A percentile compares a stretch with the other conserved stretches of the same genome.
Conservation (phyloP, 1,140 invertebrate genomes). For the Coptotermes formosanus region DNA sequence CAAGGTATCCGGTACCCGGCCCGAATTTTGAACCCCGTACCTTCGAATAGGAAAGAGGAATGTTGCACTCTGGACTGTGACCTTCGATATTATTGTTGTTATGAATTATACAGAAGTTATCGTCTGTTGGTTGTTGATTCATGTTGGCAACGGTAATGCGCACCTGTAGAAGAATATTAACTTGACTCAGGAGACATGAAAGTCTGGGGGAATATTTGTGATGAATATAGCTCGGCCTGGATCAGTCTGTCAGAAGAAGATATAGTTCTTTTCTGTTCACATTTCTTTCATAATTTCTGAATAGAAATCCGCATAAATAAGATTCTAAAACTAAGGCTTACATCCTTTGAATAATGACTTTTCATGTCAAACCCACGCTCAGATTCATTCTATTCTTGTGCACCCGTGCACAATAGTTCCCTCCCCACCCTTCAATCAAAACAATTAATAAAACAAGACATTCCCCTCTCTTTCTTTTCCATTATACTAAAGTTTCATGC, state of each 20-base stretch:
- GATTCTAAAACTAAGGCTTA: background rate
- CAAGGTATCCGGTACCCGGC: too few species aligned
- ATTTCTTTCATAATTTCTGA: background rate
- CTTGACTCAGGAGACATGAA: too few species aligned
- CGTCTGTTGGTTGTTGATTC: too few species aligned
- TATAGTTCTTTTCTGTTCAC: background rate
- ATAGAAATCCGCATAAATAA: background rate
- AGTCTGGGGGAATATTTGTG: too few species aligned
- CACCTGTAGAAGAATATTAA: too few species aligned
- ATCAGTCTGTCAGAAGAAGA: background rate
- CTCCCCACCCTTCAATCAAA: background rate
- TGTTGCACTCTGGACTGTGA: too few species aligned
- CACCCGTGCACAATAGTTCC: background rate
- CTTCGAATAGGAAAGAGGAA: too few species aligned
- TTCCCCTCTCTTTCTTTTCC: background rate
- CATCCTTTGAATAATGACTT: background rate
- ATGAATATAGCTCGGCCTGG: too few species aligned
- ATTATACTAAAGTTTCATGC: background rate
- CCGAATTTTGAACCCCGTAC: too few species aligned
- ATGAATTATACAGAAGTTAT: too few species aligned
- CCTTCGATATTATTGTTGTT: too few species aligned
- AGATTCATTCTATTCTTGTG: background rate
- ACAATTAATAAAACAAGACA: constrained; percentile 5
- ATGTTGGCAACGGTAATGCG: too few species aligned
- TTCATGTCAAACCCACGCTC: background rate